phyloP scores from a whole-genome alignment of 2,113 vertebrate genomes.

The Tor tambroides region DNA sequence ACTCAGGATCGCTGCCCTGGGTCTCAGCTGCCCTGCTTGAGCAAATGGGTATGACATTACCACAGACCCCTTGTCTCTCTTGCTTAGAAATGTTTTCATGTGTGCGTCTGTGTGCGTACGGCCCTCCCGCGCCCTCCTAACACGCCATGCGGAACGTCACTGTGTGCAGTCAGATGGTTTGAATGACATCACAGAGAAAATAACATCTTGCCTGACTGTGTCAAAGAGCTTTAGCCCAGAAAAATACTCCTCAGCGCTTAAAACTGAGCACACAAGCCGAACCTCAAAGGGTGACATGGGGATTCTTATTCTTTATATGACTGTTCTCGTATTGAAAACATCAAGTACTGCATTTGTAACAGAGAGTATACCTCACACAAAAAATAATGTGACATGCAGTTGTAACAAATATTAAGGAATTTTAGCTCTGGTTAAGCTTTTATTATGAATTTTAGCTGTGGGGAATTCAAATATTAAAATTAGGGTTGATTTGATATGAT shows the following conservation, averaged over 20 bases:
- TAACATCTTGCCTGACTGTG: neutral
- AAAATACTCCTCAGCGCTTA: neutral
- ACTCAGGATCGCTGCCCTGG: conserved; percentile 5
- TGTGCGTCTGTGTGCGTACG: neutral
- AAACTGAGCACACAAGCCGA: neutral
- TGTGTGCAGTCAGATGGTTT: neutral
- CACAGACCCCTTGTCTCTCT: conserved; percentile 32
- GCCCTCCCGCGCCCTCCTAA: neutral
- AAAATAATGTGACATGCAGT: neutral
- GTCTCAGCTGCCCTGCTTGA: conserved; percentile 40
- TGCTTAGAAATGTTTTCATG: conserved; percentile 6
- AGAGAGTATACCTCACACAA: neutral
- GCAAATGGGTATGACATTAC: conserved; percentile 36
- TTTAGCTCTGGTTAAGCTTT: no score
- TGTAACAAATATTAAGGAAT: no score
- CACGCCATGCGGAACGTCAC: neutral
- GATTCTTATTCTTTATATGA: neutral
- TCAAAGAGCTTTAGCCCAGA: neutral
- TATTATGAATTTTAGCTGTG: no score
- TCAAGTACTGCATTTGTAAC: neutral
- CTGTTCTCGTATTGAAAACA: neutral
- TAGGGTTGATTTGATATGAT: no score
- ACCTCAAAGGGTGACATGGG: neutral
- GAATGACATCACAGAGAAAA: neutral
- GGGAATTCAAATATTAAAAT: no score